A percentile compares a stretch with the other conserved stretches of the same genome.
phyloP scores from a whole-genome alignment of 2,888 invertebrate genomes.

The Spodoptera littoralis region DNA sequence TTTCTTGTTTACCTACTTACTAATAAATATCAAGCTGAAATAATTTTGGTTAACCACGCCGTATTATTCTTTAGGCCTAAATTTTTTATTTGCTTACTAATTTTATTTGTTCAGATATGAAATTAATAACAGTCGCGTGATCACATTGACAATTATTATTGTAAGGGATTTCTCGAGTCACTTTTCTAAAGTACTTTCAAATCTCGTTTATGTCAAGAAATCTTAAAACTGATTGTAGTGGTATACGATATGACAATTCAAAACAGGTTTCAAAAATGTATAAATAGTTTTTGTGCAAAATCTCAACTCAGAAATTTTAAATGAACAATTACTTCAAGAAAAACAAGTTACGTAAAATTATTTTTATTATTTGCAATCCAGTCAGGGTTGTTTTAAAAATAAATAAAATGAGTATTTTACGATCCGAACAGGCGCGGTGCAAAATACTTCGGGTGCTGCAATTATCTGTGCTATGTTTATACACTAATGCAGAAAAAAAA shows the following conservation, averaged over 20 bases:
- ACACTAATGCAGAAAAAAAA: conserved; percentile 9
- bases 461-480: conserved; percentile 25
- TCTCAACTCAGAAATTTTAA: background rate
- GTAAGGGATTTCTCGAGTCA: background rate
- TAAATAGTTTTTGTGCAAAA: background rate
- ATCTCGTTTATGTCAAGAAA: background rate
- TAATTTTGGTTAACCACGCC: too few species aligned
- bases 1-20: conserved; percentile 13
- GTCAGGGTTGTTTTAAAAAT: conserved; percentile 13
- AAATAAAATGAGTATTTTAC: conserved; percentile 20
- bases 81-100: conserved; percentile 9
- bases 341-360: conserved; percentile 17
- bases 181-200: background rate
- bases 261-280: background rate
- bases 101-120: conserved; percentile 4
- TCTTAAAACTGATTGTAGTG: background rate
- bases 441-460: conserved; percentile 23
- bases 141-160: conserved; percentile 1
- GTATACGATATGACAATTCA: background rate
- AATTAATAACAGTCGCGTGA: conserved; percentile 9
- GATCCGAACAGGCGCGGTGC: conserved; percentile 17
- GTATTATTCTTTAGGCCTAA: conserved; percentile 6
- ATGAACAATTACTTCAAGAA: conserved; percentile 4
- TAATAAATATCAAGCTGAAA: too few species aligned
- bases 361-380: conserved; percentile 7